Conservation (phyloP, 2,888 invertebrate species). For the Lycaena phlaeas region DNA sequence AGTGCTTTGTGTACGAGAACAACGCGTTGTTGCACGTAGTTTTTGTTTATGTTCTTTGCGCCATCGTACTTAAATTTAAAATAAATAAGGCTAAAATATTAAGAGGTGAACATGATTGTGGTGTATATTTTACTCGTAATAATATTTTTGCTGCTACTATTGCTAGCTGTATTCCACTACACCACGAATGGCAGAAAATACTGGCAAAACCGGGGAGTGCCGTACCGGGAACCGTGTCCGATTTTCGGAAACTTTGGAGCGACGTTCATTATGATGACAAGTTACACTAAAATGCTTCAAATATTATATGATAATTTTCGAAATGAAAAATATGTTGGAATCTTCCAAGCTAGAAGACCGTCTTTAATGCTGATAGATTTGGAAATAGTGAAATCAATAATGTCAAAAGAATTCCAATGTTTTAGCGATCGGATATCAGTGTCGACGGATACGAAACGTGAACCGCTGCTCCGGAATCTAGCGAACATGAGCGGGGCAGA, state of each 20-base stretch:
- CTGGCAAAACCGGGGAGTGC: slow-evolving; percentile 51
- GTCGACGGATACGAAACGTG: slow-evolving; percentile 53
- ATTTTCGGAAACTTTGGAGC: slow-evolving; percentile 67
- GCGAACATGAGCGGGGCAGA: slow-evolving; percentile 62
- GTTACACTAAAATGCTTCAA: slow-evolving; percentile 52
- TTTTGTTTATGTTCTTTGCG: slow-evolving; percentile 5
- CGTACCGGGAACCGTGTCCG: slow-evolving; percentile 61
- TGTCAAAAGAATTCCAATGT: slow-evolving; percentile 45
- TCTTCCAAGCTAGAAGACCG: slow-evolving; percentile 62
- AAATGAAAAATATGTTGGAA: slow-evolving; percentile 49
- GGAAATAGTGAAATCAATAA: slow-evolving; percentile 47
- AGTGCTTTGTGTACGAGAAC: slow-evolving; percentile 44
- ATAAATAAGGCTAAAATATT: not conserved
- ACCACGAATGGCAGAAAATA: slow-evolving; percentile 53
- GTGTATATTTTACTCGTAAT: slow-evolving; percentile 35
- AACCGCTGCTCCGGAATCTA: slow-evolving; percentile 56
- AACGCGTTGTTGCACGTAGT: not conserved
- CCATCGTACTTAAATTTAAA: slow-evolving; percentile 27
- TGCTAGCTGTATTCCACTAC: slow-evolving; percentile 50
- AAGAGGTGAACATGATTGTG: slow-evolving; percentile 29
- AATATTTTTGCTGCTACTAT: slow-evolving; percentile 32
- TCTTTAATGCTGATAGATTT: slow-evolving; percentile 54
- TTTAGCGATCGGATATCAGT: slow-evolving; percentile 59
- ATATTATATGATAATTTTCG: slow-evolving; percentile 48
- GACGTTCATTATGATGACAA: slow-evolving; percentile 47